Conservation (phyloP, 2,113 vertebrate species). For the Channa maculata region DNA sequence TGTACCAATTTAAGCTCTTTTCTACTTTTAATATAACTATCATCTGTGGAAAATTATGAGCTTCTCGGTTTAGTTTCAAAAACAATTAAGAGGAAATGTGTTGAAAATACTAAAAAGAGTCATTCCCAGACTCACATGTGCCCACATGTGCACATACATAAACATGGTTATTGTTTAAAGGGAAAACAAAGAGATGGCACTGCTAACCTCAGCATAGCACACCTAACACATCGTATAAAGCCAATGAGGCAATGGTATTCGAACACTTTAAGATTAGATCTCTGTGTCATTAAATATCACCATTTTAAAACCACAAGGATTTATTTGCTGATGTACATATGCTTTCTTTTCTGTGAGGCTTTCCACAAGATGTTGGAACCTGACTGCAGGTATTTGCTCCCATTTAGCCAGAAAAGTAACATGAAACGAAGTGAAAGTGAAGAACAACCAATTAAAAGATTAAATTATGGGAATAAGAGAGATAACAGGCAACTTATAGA, state of each 20-base stretch:
- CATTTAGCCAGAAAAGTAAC: not conserved
- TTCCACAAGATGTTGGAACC: too few species aligned
- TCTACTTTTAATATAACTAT: not conserved
- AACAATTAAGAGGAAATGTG: slow-evolving; percentile 19
- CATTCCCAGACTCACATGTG: not conserved
- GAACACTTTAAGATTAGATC: not conserved
- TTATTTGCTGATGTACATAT: not conserved
- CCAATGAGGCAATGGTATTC: not conserved
- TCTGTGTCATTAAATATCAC: not conserved
- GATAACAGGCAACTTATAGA: too few species aligned
- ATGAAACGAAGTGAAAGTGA: not conserved
- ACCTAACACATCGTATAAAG: not conserved
- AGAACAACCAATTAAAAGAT: not conserved
- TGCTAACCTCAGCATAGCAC: not conserved
- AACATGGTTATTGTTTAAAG: slow-evolving; percentile 39
- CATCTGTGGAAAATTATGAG: slow-evolving; percentile 20
- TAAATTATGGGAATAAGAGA: not conserved
- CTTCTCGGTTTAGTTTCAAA: slow-evolving; percentile 30
- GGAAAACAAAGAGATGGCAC: slow-evolving; percentile 14
- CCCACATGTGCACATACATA: slow-evolving; percentile 1
- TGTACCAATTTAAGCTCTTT: not conserved
- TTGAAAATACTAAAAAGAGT: slow-evolving; percentile 7
- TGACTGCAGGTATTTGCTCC: not conserved
- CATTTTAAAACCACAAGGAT: not conserved
- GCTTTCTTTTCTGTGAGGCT: too few species aligned